Evolutionary conservation across 2,797 vertebrate species (phyloP), one percentile per base, ranked within the genome.

Genomic region (Cirrhinus mrigala): DNA sequence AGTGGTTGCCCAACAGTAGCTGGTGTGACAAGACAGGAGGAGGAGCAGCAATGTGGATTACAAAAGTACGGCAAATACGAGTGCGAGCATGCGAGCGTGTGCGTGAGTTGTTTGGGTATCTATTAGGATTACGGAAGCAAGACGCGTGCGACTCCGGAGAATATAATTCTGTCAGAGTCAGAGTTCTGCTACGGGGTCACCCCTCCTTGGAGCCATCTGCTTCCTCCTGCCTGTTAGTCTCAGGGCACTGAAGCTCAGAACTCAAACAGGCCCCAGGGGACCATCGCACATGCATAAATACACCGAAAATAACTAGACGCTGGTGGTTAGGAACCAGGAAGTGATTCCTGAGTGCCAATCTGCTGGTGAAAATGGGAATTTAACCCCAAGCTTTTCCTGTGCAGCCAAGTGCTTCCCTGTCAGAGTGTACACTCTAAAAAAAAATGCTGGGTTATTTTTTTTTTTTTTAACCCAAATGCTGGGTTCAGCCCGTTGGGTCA

Each of bases 121-220:
- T 79, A 18, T 82, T 52, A 81, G 85, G 88, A 82, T 85, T 87
- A 79, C 69, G 83, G 77, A 83, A 83, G 58, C 85, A 58, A 81
- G 73, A 80, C 71, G 18, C 64, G 85, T 85, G 83, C 29, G 80
- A 69, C 75, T 64, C 62, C 78, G 79, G 64, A 75, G 75, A 46
- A 86, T 78, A 85, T 80, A 27, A 85, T 80, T 80, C 78, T 80
- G 84, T 74, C 77, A 80, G 83, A 85, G 83, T 85, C 83, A 60
- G 66, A 84, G 75, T 64, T 60, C 77, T 80, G 84, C 77, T 64
- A 64, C 7, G 48, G 77, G 84, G 84, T 85, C 77, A 85, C 83
- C 71, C 73, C 79, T 76, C 62, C 60, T 69, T 70, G 85, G 71
- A 82, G 79, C 83, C 87, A 85, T 88, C 87, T 88, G 86, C 86